Percentiles rank a stretch among this genome's conserved stretches.
Conservation (phyloP, 1,140 invertebrate genomes). For the Papilio glaucus region DNA sequence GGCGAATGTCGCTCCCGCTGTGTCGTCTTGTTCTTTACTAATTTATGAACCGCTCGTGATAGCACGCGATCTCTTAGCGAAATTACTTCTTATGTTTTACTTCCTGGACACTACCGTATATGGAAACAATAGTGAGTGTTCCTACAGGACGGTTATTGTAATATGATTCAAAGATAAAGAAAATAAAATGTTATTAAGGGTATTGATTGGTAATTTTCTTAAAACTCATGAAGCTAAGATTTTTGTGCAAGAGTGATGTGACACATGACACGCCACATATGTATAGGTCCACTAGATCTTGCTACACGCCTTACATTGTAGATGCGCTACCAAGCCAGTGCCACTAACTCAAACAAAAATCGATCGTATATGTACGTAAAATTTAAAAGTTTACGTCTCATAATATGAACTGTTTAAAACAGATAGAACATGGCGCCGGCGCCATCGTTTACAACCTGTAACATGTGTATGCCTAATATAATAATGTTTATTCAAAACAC, state of each 20-base stretch:
- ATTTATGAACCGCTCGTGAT: not conserved
- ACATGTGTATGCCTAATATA: conserved; percentile 22
- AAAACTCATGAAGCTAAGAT: too few relatives aligned
- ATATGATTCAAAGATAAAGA: too few relatives aligned
- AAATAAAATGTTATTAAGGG: too few relatives aligned
- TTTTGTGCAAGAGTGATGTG: too few relatives aligned
- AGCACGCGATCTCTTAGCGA: not conserved
- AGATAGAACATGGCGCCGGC: conserved; percentile 3
- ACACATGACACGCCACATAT: too few relatives aligned
- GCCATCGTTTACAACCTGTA: conserved; percentile 9
- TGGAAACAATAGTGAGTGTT: not conserved
- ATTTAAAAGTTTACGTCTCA: not conserved
- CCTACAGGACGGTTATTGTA: too few relatives aligned
- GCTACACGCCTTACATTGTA: too few relatives aligned
- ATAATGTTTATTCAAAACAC: conserved; percentile 14
- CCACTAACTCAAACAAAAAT: not conserved
- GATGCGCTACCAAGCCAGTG: not conserved
- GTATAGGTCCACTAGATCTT: too few relatives aligned
- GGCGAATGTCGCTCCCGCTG: conserved; percentile 1
- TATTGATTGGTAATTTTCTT: too few relatives aligned
- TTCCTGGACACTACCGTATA: not conserved
- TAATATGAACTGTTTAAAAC: not conserved
- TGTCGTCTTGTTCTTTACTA: not conserved
- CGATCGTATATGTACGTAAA: not conserved
- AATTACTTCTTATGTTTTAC: not conserved